phyloP scores from a whole-genome alignment of 2,113 vertebrate genomes.

The Dipodomys ordii region DNA sequence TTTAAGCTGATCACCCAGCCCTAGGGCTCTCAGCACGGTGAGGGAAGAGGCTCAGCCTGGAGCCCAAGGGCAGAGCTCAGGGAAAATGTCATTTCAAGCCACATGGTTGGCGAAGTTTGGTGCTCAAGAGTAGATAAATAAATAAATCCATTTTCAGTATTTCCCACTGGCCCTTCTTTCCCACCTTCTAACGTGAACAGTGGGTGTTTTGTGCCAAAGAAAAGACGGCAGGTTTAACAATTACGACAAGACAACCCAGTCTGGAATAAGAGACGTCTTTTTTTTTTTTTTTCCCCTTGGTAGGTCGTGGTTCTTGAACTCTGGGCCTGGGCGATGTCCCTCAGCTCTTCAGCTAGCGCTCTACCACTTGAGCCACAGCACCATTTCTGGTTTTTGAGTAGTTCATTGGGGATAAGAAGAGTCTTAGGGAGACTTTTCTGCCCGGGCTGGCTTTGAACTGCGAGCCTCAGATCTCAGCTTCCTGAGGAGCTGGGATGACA shows the following conservation, averaged over 20 bases:
- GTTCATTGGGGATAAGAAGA: too few species aligned
- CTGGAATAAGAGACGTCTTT: background rate
- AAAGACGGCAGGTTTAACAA: background rate
- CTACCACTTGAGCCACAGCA: too few species aligned
- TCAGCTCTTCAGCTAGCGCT: too few species aligned
- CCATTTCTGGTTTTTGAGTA: too few species aligned
- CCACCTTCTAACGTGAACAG: background rate
- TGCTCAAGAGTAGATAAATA: background rate
- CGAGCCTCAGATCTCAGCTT: background rate
- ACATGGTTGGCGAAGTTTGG: background rate
- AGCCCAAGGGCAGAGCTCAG: background rate
- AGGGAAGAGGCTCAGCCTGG: background rate
- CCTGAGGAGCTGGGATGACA: background rate
- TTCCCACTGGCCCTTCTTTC: background rate
- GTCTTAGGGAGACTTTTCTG: too few species aligned
- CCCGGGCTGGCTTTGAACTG: too few species aligned
- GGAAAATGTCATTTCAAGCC: background rate
- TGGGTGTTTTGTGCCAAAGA: background rate
- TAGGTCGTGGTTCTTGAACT: too few species aligned
- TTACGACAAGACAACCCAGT: background rate
- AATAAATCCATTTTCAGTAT: background rate
- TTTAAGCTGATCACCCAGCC: conserved; percentile 1
- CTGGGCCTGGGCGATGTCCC: too few species aligned
- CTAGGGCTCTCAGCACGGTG: background rate
- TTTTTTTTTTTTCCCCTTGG: too few species aligned